Evolutionary conservation across 1,140 invertebrate genomes (phyloP), one percentile per base, ranked within the genome.

Genomic region (Hermatobates lingyangjiaoensis): DNA sequence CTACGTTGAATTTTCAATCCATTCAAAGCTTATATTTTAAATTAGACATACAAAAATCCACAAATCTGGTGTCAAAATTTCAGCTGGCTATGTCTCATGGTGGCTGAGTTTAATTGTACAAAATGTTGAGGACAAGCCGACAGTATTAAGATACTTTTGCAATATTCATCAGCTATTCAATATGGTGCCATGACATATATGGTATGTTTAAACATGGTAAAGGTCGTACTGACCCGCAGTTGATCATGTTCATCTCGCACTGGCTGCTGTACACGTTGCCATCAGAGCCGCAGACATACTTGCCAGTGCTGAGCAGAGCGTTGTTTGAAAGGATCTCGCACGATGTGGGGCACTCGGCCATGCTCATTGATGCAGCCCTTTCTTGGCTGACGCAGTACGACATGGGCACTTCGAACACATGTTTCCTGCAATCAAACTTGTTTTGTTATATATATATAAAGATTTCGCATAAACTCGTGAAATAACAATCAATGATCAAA

Each of bases 371-470:
- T 61, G 65, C 70, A n/a, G 74, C 77, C 51, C 81, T 69, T 62
- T 88, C 82, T 62, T 85, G 83, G 1, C 80, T 77, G 34, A 86
- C 73, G 63, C 87, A 90, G 65, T 82, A 87, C 3, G 84, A 82
- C 73, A 90, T 84, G 0, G 87, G 87, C 24, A 88, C 83, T 67
- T 91, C 85, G 61, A 87, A 91, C 12, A 90, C 83, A 64, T 90
- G 87, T 63, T 87, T 87, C 47, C 82, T 85, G 63, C 27, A n/a
- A n/a, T n/a, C n/a, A n/a, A n/a, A n/a, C n/a, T n/a, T n/a, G n/a
- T n/a, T n/a, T n/a, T n/a, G n/a, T n/a, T n/a, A n/a, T n/a, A n/a
- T n/a, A n/a, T n/a, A n/a, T n/a, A n/a, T n/a, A n/a, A n/a, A n/a
- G n/a, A n/a, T n/a, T n/a, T n/a, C n/a, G n/a, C n/a, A n/a, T n/a